Evolutionary conservation across 2,797 vertebrate genomes (phyloP).

Genomic region (Sparidentex hasta): DNA sequence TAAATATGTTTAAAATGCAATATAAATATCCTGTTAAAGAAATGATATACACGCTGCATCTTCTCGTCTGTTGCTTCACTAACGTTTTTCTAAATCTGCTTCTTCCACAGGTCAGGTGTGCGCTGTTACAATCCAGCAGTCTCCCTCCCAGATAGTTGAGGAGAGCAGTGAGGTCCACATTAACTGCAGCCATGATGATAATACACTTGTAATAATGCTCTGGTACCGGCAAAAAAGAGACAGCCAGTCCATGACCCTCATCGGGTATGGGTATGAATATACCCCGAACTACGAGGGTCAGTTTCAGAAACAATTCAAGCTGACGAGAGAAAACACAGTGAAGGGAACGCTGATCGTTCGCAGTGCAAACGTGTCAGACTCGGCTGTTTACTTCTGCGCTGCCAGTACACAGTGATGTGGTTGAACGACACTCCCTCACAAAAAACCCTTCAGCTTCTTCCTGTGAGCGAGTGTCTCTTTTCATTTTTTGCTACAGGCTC

Average conservation of each 20-base stretch:
- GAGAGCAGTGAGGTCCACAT: conserved; percentile 16
- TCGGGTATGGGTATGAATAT: conserved; percentile 34
- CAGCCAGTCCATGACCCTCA: conserved; percentile 49
- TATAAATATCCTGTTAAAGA: neutral
- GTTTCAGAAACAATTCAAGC: neutral
- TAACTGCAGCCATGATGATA: conserved; percentile 58
- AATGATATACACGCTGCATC: neutral
- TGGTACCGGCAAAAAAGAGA: conserved; percentile 68
- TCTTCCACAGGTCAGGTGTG: conserved; percentile 51
- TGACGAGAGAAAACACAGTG: neutral
- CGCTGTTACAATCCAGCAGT: conserved; percentile 52
- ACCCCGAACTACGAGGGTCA: conserved; percentile 24
- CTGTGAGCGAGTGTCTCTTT: neutral
- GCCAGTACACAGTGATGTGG: conserved; percentile 58
- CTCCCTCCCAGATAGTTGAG: conserved; percentile 33
- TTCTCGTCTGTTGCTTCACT: neutral
- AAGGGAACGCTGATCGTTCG: conserved; percentile 54
- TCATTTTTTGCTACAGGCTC: neutral
- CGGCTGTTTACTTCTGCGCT: conserved; percentile 72
- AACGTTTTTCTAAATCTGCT: neutral
- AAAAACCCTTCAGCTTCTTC: conserved; percentile 21
- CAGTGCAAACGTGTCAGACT: conserved; percentile 32
- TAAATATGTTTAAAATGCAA: neutral
- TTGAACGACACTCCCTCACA: conserved; percentile 41
- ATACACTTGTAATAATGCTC: neutral